These are phyloP conservation scores for Ophonus ardosiacus DNA, from an alignment of 2,888 invertebrate species.

Conservation along the genomic window DNA sequence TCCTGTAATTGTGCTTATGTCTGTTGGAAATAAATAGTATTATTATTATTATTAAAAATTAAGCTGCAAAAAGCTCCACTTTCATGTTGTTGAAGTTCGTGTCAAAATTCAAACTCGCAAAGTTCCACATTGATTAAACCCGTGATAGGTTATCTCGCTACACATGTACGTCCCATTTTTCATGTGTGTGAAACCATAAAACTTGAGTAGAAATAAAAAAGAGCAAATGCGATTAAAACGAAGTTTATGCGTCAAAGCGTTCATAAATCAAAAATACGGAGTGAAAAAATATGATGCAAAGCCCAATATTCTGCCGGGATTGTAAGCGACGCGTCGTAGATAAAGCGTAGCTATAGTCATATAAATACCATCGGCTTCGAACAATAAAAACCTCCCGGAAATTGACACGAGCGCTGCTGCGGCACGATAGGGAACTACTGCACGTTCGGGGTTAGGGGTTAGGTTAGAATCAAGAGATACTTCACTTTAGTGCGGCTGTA, in stretches of 20 bases:
- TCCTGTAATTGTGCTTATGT: not conserved
- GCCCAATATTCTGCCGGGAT: constrained; percentile 11
- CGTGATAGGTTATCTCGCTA: not conserved
- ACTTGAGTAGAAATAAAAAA: constrained; percentile 36
- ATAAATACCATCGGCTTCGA: constrained; percentile 21
- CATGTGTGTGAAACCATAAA: constrained; percentile 35
- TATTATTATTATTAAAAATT: not conserved
- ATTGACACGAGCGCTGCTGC: constrained; percentile 27
- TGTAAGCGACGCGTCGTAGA: constrained; percentile 12
- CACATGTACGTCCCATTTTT: constrained; percentile 35
- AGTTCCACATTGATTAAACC: not conserved
- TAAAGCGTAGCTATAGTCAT: constrained; percentile 19
- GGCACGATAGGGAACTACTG: not conserved
- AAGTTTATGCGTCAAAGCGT: constrained; percentile 40
- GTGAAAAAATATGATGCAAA: constrained; percentile 24
- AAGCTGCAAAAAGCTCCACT: not conserved
- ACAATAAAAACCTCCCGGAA: constrained; percentile 30
- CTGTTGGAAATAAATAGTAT: too few species aligned
- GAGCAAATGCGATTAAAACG: constrained; percentile 36
- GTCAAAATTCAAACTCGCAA: not conserved
- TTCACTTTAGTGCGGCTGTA: not conserved
- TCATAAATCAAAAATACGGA: constrained; percentile 34
- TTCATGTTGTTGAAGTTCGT: not conserved
- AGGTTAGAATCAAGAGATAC: not conserved
- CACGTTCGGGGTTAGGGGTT: not conserved